phyloP scores from a whole-genome alignment of 2,113 vertebrate species.

The Pelobates fuscus region DNA sequence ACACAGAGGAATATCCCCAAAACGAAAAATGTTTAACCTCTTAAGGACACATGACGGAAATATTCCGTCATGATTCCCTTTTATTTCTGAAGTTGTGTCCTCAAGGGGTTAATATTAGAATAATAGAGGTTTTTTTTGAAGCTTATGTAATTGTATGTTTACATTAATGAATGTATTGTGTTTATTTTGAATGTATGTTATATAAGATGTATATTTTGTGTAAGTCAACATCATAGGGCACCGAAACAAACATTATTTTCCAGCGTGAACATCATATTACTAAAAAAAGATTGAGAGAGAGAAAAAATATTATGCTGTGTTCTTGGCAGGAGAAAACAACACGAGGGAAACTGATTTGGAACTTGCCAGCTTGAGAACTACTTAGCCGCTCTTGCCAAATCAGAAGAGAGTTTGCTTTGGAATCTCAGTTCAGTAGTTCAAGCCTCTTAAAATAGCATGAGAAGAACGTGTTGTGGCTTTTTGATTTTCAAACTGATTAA shows the following conservation, averaged over 20 bases:
- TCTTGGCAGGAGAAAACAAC: conserved; percentile 64
- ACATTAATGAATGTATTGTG: no score
- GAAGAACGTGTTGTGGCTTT: conserved; percentile 34
- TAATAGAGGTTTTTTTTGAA: no score
- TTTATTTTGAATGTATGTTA: conserved; percentile 6
- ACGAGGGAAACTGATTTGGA: conserved; percentile 58
- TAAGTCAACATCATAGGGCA: neutral
- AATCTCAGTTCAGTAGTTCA: conserved; percentile 63
- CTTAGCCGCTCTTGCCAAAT: conserved; percentile 63
- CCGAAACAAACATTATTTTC: neutral
- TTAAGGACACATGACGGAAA: no score
- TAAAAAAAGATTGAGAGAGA: conserved; percentile 7
- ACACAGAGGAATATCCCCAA: no score
- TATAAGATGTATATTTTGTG: neutral
- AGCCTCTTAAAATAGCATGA: conserved; percentile 60
- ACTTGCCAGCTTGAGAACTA: conserved; percentile 60
- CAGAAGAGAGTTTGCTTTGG: conserved; percentile 66
- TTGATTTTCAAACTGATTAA: conserved; percentile 23
- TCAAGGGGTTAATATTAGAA: no score
- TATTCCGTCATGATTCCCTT: no score
- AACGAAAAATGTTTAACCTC: no score
- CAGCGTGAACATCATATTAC: conserved; percentile 47
- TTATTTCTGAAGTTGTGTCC: no score
- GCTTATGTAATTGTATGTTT: no score
- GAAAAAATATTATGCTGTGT: conserved; percentile 52